A percentile compares a stretch with the other conserved stretches of the same genome.
These are phyloP conservation scores for Leptobrachium ailaonicum DNA, from an alignment of 2,113 vertebrate species.

Conservation along the genomic window DNA sequence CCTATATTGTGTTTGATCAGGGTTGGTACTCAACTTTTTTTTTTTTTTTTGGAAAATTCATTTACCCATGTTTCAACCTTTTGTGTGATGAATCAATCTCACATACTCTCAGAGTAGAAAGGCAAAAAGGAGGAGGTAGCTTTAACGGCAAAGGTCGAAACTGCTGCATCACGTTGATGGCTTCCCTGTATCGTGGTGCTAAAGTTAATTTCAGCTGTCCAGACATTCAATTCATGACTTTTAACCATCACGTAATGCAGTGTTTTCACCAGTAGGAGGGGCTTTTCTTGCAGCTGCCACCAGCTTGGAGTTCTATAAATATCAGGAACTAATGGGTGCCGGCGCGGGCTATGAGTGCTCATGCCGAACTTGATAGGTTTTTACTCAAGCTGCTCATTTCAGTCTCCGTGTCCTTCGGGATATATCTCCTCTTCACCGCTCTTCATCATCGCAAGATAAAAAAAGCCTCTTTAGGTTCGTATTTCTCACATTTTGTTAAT, in stretches of 20 bases:
- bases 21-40: too few species aligned
- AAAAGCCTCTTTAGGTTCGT: slow-evolving; percentile 53
- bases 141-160: not conserved
- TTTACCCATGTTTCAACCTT: too few species aligned
- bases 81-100: too few species aligned
- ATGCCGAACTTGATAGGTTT: slow-evolving; percentile 46
- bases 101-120: too few species aligned
- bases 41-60: too few species aligned
- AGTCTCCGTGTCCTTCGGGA: slow-evolving; percentile 49
- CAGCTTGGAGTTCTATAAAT: slow-evolving; percentile 50
- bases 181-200: not conserved
- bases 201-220: slow-evolving; percentile 8
- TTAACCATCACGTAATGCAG: slow-evolving; percentile 19
- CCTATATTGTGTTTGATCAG: too few species aligned
- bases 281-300: slow-evolving; percentile 39
- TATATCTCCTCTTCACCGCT: slow-evolving; percentile 54
- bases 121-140: too few species aligned
- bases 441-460: slow-evolving; percentile 33
- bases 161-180: slow-evolving; percentile 44
- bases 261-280: slow-evolving; percentile 37
- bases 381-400: slow-evolving; percentile 52
- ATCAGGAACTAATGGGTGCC: slow-evolving; percentile 25
- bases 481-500: not conserved
- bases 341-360: slow-evolving; percentile 50
- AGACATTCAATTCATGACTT: slow-evolving; percentile 19